A percentile compares a stretch with the other conserved stretches of the same genome.
These are phyloP conservation scores for Tuta absoluta DNA, from an alignment of 2,888 invertebrate genomes.

Conservation along the genomic window DNA sequence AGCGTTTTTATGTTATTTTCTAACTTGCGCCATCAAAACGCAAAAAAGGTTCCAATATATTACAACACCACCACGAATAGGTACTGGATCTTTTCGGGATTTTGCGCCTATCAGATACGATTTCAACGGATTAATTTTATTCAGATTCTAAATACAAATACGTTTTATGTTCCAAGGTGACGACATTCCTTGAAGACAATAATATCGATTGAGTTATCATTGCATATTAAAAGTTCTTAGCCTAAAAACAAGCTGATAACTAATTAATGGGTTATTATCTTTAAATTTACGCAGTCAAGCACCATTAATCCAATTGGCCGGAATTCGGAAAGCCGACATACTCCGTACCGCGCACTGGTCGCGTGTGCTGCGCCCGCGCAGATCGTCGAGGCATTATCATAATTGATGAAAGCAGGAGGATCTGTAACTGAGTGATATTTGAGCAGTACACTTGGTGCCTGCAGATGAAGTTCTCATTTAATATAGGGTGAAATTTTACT, in stretches of 20 bases:
- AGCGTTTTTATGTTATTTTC: too few relatives aligned
- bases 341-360: constrained; percentile 39
- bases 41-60: too few relatives aligned
- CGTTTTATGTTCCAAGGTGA: too few relatives aligned
- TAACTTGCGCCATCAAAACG: too few relatives aligned
- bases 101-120: too few relatives aligned
- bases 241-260: not conserved
- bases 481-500: too few relatives aligned
- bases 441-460: constrained; percentile 36
- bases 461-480: constrained; percentile 35
- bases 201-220: not conserved
- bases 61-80: too few relatives aligned
- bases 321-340: constrained; percentile 70
- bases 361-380: constrained; percentile 49
- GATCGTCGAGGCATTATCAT: constrained; percentile 60
- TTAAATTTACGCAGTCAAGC: constrained; percentile 36
- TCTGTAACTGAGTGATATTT: constrained; percentile 42
- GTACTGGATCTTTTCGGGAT: too few relatives aligned
- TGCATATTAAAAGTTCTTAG: not conserved
- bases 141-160: too few relatives aligned
- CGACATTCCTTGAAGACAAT: not conserved
- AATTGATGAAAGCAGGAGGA: constrained; percentile 75
- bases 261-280: constrained; percentile 23
- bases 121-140: too few relatives aligned
- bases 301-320: constrained; percentile 50